Base-by-base conservation (phyloP, 2,113 vertebrate species). In the Mormoops blainvillei region DNA sequence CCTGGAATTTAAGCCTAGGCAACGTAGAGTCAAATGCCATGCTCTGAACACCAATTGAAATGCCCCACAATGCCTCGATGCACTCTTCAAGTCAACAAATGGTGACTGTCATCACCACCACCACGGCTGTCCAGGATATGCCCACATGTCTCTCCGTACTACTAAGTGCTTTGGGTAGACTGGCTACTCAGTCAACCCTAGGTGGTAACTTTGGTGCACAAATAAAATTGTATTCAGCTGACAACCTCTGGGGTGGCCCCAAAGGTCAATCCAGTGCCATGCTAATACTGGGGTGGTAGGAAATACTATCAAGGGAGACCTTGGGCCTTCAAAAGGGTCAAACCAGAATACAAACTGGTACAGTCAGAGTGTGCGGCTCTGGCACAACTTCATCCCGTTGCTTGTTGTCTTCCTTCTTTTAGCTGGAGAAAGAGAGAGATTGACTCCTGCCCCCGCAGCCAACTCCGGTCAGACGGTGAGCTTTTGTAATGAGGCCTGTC, bases 401-500 rank as follows among this genome's bases (percentile, higher is more conserved):
- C 87, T 88, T 16, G 7, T n/a, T 26, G 20, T 82, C 48, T 80
- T 63, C 28, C 65, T 71, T 68, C 52, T 38, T 83, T 48, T 13
- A 38, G 36, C 84, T 89, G 56, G 67, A 78, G 56, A 85, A 84
- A 93, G 73, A 87, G 48, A 65, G 92, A 89, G 18, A 5, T 13
- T 5, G 45, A 45, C 56, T 89, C 36, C 85, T n/a, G 63, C 56
- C 84, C 65, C 81, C 67, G 8, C 38, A 13, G 56, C 41, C 90
- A 83, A 15, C 52, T 70, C 67, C 31, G 81, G 87, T 87, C 92
- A 97, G 96, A 93, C 78, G 4, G 19, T 54, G 18, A 43, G 82
- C 77, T 93, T 94, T 94, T 91, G 92, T 87, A 94, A 96, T 83
- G 24, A 0, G 31, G 77, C 87, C 97, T 97, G 77, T 83, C 96